Percentiles rank a stretch among this genome's conserved stretches.
Evolutionary conservation across 2,888 invertebrate genomes (phyloP).

Genomic region (Caenorhabditis panamensis): DNA sequence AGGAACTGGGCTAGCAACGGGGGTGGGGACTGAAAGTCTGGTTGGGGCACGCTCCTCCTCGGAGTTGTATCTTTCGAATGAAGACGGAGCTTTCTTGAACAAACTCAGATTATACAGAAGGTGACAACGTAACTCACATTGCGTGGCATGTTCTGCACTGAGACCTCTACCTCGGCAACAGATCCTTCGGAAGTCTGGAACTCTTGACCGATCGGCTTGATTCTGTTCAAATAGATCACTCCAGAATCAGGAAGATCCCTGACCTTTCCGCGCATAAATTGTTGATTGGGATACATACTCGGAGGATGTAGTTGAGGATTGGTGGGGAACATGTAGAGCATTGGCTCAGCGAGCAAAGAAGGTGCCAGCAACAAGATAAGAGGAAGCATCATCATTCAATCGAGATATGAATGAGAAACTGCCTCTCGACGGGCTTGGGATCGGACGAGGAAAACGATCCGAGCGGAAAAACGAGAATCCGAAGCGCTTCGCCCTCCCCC

Average conservation of each 20-base stretch:
- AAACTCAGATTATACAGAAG: slow-evolving; percentile 1
- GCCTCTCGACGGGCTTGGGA: not conserved
- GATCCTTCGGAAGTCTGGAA: slow-evolving; percentile 15
- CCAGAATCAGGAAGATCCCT: slow-evolving; percentile 68
- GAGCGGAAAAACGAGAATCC: slow-evolving; percentile 33
- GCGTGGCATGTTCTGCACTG: slow-evolving; percentile 12
- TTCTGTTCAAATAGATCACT: slow-evolving; percentile 64
- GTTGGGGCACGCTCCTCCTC: slow-evolving; percentile 43
- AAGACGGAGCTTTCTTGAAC: slow-evolving; percentile 37
- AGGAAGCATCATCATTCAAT: slow-evolving; percentile 13
- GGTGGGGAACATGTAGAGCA: slow-evolving; percentile 66
- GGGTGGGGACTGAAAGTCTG: not conserved
- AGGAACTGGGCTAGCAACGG: not conserved
- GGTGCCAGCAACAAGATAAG: slow-evolving; percentile 20
- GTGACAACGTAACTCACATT: slow-evolving; percentile 13
- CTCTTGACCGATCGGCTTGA: slow-evolving; percentile 63
- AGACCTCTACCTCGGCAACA: slow-evolving; percentile 25
- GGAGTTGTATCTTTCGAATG: slow-evolving; percentile 52
- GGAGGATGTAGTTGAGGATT: slow-evolving; percentile 63
- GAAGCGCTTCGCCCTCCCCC: slow-evolving; percentile 1
- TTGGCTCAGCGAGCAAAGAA: slow-evolving; percentile 49
- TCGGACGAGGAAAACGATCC: slow-evolving; percentile 22
- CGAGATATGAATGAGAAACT: not conserved
- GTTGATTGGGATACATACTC: slow-evolving; percentile 64
- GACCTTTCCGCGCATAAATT: slow-evolving; percentile 61